phyloP scores from a whole-genome alignment of 2,113 vertebrate species.

The Rhodinocichla rosea region DNA sequence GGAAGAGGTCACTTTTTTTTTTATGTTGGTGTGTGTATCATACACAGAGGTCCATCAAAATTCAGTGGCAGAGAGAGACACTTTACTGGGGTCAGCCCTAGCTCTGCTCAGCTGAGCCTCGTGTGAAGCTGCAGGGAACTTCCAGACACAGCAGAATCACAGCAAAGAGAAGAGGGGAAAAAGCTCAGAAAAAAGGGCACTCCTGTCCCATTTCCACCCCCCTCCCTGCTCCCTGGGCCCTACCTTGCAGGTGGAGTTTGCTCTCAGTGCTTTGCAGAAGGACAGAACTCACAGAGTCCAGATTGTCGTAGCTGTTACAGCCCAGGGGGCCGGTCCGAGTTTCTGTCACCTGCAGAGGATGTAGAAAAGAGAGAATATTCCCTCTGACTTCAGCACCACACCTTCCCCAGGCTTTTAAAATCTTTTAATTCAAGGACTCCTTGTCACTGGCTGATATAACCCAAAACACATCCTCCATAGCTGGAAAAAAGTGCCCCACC shows the following conservation, averaged over 20 bases:
- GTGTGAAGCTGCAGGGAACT: neutral
- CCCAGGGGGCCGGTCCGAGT: constrained; percentile 96
- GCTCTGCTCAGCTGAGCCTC: neutral
- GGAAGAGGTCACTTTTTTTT: neutral
- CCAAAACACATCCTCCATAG: neutral
- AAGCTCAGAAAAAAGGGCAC: neutral
- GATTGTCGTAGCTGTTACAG: constrained; percentile 99
- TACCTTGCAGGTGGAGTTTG: constrained; percentile 99
- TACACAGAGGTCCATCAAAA: neutral
- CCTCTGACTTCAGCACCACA: neutral
- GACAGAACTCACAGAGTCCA: constrained; percentile 99
- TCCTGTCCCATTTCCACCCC: neutral
- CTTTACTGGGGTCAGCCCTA: neutral
- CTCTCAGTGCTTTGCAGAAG: constrained; percentile 99
- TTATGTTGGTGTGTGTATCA: neutral
- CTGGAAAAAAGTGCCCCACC: neutral
- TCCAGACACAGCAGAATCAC: neutral
- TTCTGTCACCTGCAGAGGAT: constrained; percentile 87
- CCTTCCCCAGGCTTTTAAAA: neutral
- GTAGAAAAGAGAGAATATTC: neutral
- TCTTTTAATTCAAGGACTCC: neutral
- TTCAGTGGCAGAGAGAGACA: neutral
- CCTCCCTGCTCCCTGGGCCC: constrained; percentile 62
- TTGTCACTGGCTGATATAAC: neutral
- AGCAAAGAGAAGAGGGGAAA: neutral